Evolutionary conservation across 2,113 vertebrate species (phyloP), one percentile per base, ranked within the genome.

Genomic region (Corydoras sp.): DNA sequence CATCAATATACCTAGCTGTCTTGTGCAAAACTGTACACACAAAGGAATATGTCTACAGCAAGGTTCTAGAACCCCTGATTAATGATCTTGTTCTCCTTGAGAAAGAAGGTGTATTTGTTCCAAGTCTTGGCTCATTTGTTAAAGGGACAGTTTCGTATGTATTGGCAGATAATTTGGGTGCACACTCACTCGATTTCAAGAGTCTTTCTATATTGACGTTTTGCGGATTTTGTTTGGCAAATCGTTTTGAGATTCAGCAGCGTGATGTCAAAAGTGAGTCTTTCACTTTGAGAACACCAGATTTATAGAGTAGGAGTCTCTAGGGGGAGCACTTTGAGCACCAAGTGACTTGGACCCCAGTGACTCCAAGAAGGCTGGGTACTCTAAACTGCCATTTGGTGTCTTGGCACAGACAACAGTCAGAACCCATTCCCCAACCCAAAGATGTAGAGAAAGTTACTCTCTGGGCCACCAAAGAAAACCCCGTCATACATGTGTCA

Each of bases 1-100:
- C 69, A 10, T 69, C 70, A 58, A 73, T 79, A 9, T 60, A 79
- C 12, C 70, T 76, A 5, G 65, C 77, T 69, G 18, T 74, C 2
- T 53, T 74, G 9, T 77, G 71, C 50, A 62, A 53, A 51, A 32
- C 49, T 6, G 12, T 15, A 3, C 35, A 24, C 12, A 50, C 55
- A 30, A 71, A 71, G 43, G 13, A 58, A 32, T 72, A 53, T 64
- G 51, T 51, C 10, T 72, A 48, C 53, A 32, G 8, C 30, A 63
- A 71, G 43, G 61, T 56, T 71, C 12, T 64, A 11, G 14, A 71
- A 55, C 70, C 69, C 9, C 60, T 74, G 3, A 55, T 77, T 11
- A 48, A 56, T 10, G 72, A 74, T 54, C 43, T 72, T 2, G 50
- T 48, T 10, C 2, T 61, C 3, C 31, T 77, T 15, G 76, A 73